A percentile compares a stretch with the other conserved stretches of the same genome.
Evolutionary conservation across 2,888 invertebrate species (phyloP).

Genomic region (Parnassius apollo): DNA sequence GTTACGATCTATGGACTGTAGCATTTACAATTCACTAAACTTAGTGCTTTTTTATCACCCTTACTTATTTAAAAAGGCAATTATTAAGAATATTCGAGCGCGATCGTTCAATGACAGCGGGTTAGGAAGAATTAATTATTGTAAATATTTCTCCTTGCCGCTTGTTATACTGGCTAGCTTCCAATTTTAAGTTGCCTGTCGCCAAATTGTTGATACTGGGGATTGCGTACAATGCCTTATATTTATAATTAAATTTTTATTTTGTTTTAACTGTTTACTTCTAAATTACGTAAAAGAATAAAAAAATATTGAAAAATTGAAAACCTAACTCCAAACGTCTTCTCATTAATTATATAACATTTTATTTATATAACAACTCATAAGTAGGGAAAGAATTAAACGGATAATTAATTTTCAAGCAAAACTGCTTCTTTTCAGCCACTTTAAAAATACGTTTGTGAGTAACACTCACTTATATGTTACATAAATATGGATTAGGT

Average conservation of each 20-base stretch:
- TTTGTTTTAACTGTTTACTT: neutral
- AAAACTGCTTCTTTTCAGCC: neutral
- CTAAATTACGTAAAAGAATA: no score
- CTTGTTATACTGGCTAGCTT: slow-evolving; percentile 52
- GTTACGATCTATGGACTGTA: no score
- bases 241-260: slow-evolving; percentile 11
- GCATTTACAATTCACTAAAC: no score
- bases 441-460: slow-evolving; percentile 1
- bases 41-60: no score
- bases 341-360: no score
- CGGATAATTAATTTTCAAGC: no score
- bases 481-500: slow-evolving; percentile 36
- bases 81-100: slow-evolving; percentile 31
- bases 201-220: slow-evolving; percentile 39
- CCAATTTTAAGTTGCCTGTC: slow-evolving; percentile 51
- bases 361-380: no score
- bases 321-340: no score
- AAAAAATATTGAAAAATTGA: no score
- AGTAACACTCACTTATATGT: slow-evolving; percentile 16
- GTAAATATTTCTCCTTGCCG: slow-evolving; percentile 40
- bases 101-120: slow-evolving; percentile 15
- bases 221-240: slow-evolving; percentile 33
- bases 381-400: no score
- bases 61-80: slow-evolving; percentile 1
- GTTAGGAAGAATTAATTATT: slow-evolving; percentile 36